phyloP scores from a whole-genome alignment of 2,888 invertebrate species.

The Andrena dorsata region DNA sequence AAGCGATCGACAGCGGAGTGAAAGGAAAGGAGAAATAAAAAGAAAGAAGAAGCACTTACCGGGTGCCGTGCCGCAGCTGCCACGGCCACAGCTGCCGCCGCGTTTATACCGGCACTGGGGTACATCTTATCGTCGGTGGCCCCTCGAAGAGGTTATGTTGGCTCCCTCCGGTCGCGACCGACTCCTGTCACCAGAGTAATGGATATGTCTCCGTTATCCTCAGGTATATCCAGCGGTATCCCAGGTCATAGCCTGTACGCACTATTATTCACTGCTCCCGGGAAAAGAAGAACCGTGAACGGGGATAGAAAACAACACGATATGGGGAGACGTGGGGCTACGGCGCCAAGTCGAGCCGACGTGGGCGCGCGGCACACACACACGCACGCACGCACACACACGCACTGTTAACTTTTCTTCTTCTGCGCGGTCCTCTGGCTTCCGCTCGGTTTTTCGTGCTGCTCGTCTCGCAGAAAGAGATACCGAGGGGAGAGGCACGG shows the following conservation, averaged over 20 bases:
- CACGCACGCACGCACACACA: slow-evolving; percentile 17
- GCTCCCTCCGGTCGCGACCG: slow-evolving; percentile 49
- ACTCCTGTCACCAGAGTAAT: slow-evolving; percentile 54
- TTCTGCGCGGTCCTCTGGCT: slow-evolving; percentile 5
- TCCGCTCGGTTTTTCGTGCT: slow-evolving; percentile 26
- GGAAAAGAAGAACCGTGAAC: slow-evolving; percentile 27
- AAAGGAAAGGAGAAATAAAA: slow-evolving; percentile 21
- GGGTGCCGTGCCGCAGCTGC: slow-evolving; percentile 84
- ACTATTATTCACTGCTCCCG: slow-evolving; percentile 55
- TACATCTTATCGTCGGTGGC: slow-evolving; percentile 76
- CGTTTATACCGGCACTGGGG: slow-evolving; percentile 82
- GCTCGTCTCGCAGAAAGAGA: slow-evolving; percentile 23
- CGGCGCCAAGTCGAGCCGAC: slow-evolving; percentile 9
- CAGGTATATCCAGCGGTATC: slow-evolving; percentile 62
- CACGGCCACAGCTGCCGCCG: slow-evolving; percentile 84
- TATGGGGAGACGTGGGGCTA: not conserved
- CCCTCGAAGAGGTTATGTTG: slow-evolving; percentile 63
- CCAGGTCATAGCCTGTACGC: slow-evolving; percentile 68
- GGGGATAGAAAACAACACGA: slow-evolving; percentile 7
- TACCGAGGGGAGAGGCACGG: slow-evolving; percentile 22
- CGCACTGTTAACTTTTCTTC: slow-evolving; percentile 56
- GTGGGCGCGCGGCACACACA: not conserved
- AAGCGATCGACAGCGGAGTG: slow-evolving; percentile 6
- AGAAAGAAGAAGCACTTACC: slow-evolving; percentile 76
- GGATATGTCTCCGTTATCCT: slow-evolving; percentile 66